phyloP scores from a whole-genome alignment of 37 sponge, comb jelly and placozoan species.

The Theonella swinhoei region DNA sequence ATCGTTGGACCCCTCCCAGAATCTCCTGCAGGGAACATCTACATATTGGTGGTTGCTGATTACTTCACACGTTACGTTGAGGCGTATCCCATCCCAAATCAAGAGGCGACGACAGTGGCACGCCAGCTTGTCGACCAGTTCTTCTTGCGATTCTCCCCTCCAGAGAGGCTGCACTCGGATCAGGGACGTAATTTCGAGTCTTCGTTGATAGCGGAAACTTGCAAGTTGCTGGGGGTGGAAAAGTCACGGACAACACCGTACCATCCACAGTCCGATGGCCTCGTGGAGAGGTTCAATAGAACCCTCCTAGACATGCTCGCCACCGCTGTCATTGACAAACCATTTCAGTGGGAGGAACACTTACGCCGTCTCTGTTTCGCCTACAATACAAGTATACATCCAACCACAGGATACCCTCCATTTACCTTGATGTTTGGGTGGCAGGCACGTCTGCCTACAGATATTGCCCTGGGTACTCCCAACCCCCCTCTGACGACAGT shows the following conservation, averaged over 20 bases:
- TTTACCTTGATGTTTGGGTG: conserved; percentile 20
- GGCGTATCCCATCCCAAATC: conserved; percentile 6
- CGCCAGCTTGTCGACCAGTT: not conserved
- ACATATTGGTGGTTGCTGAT: not conserved
- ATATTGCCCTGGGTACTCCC: conserved; percentile 11
- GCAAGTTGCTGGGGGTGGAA: too few relatives aligned
- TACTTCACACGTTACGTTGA: not conserved
- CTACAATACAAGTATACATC: too few relatives aligned
- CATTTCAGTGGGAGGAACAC: conserved; percentile 21
- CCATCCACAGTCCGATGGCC: too few relatives aligned
- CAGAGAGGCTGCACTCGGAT: not conserved
- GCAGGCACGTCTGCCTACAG: conserved; percentile 22
- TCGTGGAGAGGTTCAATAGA: not conserved
- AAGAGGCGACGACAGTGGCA: conserved; percentile 8
- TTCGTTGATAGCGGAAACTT: not conserved
- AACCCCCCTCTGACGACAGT: not conserved
- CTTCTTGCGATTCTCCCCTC: not conserved
- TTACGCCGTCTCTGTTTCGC: conserved; percentile 15
- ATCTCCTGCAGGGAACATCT: not conserved
- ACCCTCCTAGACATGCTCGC: too few relatives aligned
- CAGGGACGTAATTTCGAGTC: conserved; percentile 4
- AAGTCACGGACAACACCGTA: too few relatives aligned
- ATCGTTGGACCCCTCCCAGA: conserved; percentile 3
- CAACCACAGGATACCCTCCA: too few relatives aligned
- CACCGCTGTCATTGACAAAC: not conserved